Evolutionary conservation across 2,113 vertebrate species (phyloP).

Genomic region (Numida meleagris): DNA sequence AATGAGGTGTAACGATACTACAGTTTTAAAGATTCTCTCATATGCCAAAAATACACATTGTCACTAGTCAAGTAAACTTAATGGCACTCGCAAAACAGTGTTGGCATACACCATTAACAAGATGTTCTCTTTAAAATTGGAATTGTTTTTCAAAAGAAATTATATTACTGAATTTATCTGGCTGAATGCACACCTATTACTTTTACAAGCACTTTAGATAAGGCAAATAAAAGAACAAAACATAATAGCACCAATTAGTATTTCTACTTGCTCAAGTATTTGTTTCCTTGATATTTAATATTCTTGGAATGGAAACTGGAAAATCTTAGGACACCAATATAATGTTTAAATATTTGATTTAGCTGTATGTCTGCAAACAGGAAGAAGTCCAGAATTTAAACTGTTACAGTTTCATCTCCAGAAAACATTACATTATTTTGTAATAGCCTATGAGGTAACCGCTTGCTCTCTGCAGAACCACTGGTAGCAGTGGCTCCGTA

Average conservation of each 20-base stretch:
- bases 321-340: neutral
- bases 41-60: constrained; percentile 41
- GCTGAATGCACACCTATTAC: constrained; percentile 41
- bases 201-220: constrained; percentile 53
- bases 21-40: constrained; percentile 48
- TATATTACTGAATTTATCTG: constrained; percentile 31
- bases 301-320: constrained; percentile 34
- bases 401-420: neutral
- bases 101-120: constrained; percentile 69
- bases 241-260: constrained; percentile 45
- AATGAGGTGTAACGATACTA: constrained; percentile 40
- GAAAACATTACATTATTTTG: neutral
- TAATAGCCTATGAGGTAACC: neutral
- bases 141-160: constrained; percentile 55
- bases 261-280: neutral
- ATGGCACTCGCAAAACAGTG: constrained; percentile 49
- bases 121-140: constrained; percentile 67
- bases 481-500: neutral
- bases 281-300: constrained; percentile 38
- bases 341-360: constrained; percentile 48
- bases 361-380: neutral
- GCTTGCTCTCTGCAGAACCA: neutral
- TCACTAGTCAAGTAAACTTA: constrained; percentile 59
- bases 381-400: neutral
- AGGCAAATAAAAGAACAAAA: constrained; percentile 38